Percentiles rank a stretch among this genome's conserved stretches.
phyloP scores from a whole-genome alignment of 2,797 vertebrate genomes.

The Coregonus ussuriensis region DNA sequence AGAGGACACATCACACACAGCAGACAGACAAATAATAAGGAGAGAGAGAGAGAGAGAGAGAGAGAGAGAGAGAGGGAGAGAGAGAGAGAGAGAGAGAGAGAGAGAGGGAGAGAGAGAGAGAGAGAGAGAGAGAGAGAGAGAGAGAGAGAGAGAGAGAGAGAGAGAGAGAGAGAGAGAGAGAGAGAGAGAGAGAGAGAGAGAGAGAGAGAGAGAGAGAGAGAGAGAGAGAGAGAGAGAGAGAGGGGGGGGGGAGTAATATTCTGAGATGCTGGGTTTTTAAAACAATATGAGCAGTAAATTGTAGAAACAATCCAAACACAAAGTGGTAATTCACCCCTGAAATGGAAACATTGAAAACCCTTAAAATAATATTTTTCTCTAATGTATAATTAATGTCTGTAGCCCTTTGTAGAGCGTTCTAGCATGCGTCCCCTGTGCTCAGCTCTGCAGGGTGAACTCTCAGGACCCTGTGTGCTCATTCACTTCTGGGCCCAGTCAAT shows the following conservation, averaged over 20 bases:
- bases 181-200: neutral
- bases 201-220: no score
- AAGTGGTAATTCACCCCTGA: neutral
- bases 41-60: no score
- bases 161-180: neutral
- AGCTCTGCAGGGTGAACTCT: slow-evolving; percentile 61
- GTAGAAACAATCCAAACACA: slow-evolving; percentile 35
- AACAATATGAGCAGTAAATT: neutral
- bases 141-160: neutral
- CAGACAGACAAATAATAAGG: slow-evolving; percentile 20
- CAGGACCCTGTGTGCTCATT: slow-evolving; percentile 68
- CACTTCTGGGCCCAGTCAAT: slow-evolving; percentile 75
- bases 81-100: no score
- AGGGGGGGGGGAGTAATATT: neutral
- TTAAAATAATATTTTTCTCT: slow-evolving; percentile 35
- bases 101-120: no score
- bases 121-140: no score
- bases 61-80: no score
- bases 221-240: slow-evolving; percentile 20
- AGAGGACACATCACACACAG: slow-evolving; percentile 56
- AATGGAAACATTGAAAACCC: slow-evolving; percentile 18
- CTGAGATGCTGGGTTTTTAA: neutral
- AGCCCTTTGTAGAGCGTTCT: slow-evolving; percentile 49
- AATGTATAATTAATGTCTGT: slow-evolving; percentile 64
- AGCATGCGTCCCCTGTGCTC: slow-evolving; percentile 35